Conservation (phyloP, 37 sponge, comb jelly and placozoan genomes). For the Agelas oroides region DNA sequence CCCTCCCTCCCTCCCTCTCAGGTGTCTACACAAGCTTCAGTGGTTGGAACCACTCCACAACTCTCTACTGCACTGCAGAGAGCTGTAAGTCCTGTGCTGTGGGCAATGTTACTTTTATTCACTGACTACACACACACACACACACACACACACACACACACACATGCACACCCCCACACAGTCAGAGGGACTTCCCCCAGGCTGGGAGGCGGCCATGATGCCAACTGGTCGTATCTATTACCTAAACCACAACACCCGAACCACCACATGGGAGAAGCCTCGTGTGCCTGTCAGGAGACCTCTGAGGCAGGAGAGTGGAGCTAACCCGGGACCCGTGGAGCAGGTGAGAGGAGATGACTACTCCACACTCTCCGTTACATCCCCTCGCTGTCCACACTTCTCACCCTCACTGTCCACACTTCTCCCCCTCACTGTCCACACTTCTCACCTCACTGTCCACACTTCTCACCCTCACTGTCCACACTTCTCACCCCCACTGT, state of each 20-base stretch:
- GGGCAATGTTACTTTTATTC: no score
- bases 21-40: not conserved
- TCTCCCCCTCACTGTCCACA: not conserved
- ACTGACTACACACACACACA: no score
- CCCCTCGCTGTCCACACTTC: not conserved
- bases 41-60: slow-evolving; percentile 13
- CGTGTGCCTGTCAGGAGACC: slow-evolving; percentile 16
- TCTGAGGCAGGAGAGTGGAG: not conserved
- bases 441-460: no score
- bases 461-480: no score
- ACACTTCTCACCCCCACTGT: no score
- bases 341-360: slow-evolving; percentile 24
- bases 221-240: slow-evolving; percentile 69
- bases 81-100: slow-evolving; percentile 50
- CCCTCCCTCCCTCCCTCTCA: not conserved
- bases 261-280: slow-evolving; percentile 81
- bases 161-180: not conserved
- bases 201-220: slow-evolving; percentile 69
- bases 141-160: no score
- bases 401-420: not conserved
- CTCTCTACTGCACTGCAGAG: slow-evolving; percentile 36
- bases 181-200: slow-evolving; percentile 42
- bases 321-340: slow-evolving; percentile 10
- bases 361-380: not conserved
- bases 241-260: slow-evolving; percentile 75